Base-by-base conservation (phyloP, 2,797 vertebrate genomes). In the Tenualosa thibaudeaui region DNA sequence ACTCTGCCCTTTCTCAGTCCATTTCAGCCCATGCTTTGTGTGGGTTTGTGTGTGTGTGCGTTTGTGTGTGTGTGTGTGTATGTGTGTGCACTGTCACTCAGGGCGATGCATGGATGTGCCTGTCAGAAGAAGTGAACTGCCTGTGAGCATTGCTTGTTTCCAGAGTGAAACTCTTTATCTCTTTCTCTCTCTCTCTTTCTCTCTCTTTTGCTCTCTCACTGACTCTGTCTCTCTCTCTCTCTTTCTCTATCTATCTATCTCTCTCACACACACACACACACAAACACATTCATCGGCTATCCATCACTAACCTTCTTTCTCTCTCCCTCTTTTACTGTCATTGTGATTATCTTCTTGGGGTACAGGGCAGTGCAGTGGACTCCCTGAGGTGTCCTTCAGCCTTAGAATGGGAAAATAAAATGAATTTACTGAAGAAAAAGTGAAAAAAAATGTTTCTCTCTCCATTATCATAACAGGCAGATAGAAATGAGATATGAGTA, bases 121-220 rank as follows among this genome's bases (percentile, higher is more conserved):
- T 83, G 81, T 82, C 82, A 13, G 53, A 60, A 51, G 81, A 81
- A 65, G 62, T 65, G 51, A 81, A 82, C 82, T 78, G 68, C 5
- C 71, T 83, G 71, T 40, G 65, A 87, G 82, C 83, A 75, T 81
- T 87, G 83, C 68, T 83, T 54, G 53, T 54, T 54, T 15, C 15
- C 53, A 12, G 13, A 0, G 53, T 54, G 51, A 12, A 53, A 12
- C 31, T 68, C 65, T 12, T n/a, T 13, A 10, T 31, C 26, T 68
- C 10, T 71, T 12, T 37, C 65, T 37, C 62, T 37, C 65, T 37
- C 62, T 12, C 62, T 31, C 7, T 24, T 24, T 68, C 62, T 31
- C 24, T 68, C 62, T 12, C 60, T 68, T 26, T 31, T 3, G 0
- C 62, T 68, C n/a, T 26, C 9, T 26, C n/a, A 26, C 24, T 26